These are phyloP conservation scores for Sarcophilus harrisii DNA, from an alignment of 2,797 vertebrate species.

Conservation along the genomic window DNA sequence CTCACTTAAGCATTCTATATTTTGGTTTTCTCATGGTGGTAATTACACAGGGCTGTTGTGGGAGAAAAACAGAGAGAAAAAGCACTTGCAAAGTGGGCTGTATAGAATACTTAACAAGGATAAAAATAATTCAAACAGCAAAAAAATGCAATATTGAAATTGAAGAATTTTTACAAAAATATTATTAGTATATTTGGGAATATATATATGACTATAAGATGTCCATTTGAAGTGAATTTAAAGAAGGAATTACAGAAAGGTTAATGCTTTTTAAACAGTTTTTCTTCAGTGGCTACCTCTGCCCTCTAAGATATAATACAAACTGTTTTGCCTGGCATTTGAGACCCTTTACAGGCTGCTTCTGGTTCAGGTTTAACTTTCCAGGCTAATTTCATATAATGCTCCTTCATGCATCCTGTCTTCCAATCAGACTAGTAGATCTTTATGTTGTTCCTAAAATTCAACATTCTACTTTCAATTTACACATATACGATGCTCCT, in stretches of 20 bases:
- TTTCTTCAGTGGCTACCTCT: neutral
- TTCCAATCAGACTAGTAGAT: neutral
- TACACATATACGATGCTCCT: neutral
- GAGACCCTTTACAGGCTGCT: neutral
- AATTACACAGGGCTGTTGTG: neutral
- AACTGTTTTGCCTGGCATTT: neutral
- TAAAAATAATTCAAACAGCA: constrained; percentile 9
- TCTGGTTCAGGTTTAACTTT: neutral
- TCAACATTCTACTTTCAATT: neutral
- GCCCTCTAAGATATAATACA: neutral
- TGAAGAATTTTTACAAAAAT: constrained; percentile 18
- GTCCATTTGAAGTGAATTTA: neutral
- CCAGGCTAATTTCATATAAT: neutral
- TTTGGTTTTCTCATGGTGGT: neutral
- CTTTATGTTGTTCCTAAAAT: neutral
- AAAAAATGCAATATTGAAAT: constrained; percentile 35
- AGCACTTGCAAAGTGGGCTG: neutral
- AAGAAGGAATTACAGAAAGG: neutral
- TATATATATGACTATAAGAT: neutral
- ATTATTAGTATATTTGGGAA: constrained; percentile 21
- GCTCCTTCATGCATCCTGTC: neutral
- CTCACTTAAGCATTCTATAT: constrained; percentile 22
- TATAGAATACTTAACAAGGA: constrained; percentile 27
- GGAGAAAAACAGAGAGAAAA: constrained; percentile 27
- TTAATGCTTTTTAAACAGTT: neutral